Percentiles rank a stretch among this genome's conserved stretches.
These are phyloP conservation scores for Lysandra bellargus DNA, from an alignment of 2,888 invertebrate species.

Conservation along the genomic window DNA sequence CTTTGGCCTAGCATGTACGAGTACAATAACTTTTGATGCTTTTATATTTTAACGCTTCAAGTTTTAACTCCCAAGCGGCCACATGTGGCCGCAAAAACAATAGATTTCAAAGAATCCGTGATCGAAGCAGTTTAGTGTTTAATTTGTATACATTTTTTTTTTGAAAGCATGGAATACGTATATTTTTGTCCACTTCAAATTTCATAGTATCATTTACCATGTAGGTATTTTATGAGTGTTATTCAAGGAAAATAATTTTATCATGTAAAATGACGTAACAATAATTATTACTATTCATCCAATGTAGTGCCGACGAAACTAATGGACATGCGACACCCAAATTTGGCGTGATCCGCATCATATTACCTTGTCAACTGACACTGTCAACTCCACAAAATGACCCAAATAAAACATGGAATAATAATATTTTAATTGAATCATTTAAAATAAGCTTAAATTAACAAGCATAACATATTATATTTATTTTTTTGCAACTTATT, in stretches of 20 bases:
- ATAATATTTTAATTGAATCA: background rate
- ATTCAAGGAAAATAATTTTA: conserved; percentile 18
- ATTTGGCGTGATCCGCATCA: conserved; percentile 33
- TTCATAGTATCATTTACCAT: background rate
- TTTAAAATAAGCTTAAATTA: background rate
- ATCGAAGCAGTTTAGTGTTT: too few species aligned
- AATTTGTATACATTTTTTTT: too few species aligned
- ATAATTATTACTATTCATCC: conserved; percentile 25
- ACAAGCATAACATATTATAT: too few species aligned
- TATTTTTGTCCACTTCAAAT: background rate
- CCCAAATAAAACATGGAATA: conserved; percentile 15
- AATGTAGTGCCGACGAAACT: conserved; percentile 9
- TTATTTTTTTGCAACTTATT: too few species aligned
- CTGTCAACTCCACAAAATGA: conserved; percentile 28
- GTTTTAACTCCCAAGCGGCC: too few species aligned
- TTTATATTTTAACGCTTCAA: too few species aligned
- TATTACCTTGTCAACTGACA: conserved; percentile 32
- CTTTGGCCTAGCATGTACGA: background rate
- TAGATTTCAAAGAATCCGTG: too few species aligned
- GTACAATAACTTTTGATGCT: background rate
- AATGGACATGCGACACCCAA: conserved; percentile 31
- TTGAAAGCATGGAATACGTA: background rate
- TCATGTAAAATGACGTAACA: conserved; percentile 8
- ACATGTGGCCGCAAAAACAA: too few species aligned
- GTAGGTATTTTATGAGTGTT: background rate